Base-by-base conservation (phyloP, 2,113 vertebrate genomes). In the Notiomystis cincta region DNA sequence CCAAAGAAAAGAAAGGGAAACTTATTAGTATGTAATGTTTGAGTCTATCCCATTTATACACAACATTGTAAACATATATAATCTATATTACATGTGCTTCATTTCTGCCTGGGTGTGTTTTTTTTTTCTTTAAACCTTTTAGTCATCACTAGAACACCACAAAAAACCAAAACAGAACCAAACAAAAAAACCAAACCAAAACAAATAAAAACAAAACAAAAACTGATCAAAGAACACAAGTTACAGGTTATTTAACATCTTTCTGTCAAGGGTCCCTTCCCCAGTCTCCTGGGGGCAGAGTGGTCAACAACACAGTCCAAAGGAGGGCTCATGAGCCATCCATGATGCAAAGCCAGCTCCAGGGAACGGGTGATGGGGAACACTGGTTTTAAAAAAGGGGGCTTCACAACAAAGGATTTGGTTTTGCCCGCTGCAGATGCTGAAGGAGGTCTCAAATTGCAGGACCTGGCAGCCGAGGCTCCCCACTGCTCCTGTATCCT, bases 21-120 rank as follows among this genome's bases (percentile, higher is more conserved):
- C 97, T 97, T 98, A 98, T 98, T 98, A 98, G 98, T 98, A 98
- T 98, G 97, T 98, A 98, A 97, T 97, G 97, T 91, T 83, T 98
- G 97, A 98, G 97, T 98, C 98, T 98, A 99, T 99, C 98, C 98
- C 99, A 98, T 99, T 99, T 99, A 99, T 99, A 99, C 98, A 99
- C 98, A 99, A 99, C 99, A 99, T 98, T 99, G 99, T 99, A 99
- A 99, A 99, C 99, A 99, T 99, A 99, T 99, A 99, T 97, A 98
- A 98, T 99, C 98, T 99, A 99, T 99, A 98, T 99, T 99, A 99
- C 99, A 99, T 99, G 99, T 99, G 99, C 99, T 99, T 99, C 99
- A 98, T 98, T 97, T 98, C 97, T 97, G 97, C 98, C 98, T 98
- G 97, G 97, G 97, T 98, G 91, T 97, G 96, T 62, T 86, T 85